Conservation (phyloP, 2,797 vertebrate genomes). For the Pseudochirops cupreus region DNA sequence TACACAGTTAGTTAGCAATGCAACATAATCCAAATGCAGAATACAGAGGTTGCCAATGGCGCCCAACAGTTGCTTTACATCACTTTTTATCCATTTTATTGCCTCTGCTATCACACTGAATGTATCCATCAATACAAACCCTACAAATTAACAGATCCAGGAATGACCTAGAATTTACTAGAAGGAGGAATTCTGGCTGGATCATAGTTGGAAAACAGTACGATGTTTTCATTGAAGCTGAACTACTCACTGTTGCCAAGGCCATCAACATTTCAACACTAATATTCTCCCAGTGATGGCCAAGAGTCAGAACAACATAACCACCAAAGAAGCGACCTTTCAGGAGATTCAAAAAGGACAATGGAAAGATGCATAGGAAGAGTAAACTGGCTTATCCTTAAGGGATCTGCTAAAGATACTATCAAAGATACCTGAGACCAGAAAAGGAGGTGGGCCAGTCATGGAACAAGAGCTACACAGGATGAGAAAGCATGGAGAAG, state of each 20-base stretch:
- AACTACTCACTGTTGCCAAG: background rate
- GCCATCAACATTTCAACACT: background rate
- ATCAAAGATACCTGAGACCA: background rate
- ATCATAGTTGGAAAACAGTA: background rate
- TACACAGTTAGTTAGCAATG: background rate
- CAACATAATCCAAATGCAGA: background rate
- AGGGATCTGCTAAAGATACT: background rate
- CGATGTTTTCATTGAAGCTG: background rate
- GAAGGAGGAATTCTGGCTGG: background rate
- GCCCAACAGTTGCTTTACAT: background rate
- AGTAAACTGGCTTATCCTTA: background rate
- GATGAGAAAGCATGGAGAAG: background rate
- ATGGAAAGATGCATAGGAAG: background rate
- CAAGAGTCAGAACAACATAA: background rate
- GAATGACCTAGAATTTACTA: background rate
- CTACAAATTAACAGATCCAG: background rate
- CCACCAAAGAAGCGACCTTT: background rate
- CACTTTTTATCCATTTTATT: background rate
- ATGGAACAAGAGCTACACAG: background rate
- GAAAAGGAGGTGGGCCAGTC: background rate
- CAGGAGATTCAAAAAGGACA: background rate
- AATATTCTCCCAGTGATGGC: background rate
- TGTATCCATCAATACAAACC: background rate
- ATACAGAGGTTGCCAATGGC: background rate
- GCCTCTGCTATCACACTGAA: background rate